Conservation (phyloP, 1,140 invertebrate species). For the Euschistus heros region DNA sequence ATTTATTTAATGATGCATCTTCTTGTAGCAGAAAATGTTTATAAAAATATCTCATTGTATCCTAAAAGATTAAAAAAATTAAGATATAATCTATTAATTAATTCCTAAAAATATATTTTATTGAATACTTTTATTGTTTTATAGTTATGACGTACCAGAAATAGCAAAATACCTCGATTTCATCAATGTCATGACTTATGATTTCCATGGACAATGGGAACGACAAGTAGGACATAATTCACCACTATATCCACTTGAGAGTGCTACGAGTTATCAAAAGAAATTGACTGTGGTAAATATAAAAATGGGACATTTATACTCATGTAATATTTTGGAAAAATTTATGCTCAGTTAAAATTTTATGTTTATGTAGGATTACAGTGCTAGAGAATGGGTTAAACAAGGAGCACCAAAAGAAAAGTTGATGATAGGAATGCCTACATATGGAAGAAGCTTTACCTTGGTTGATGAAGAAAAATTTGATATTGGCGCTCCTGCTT, state of each 20-base stretch:
- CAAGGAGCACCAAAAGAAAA: conserved; percentile 92
- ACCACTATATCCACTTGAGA: conserved; percentile 77
- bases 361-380: conserved; percentile 57
- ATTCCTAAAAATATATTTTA: no score
- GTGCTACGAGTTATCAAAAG: conserved; percentile 79
- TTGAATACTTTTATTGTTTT: background rate
- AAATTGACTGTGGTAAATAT: conserved; percentile 76
- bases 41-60: no score
- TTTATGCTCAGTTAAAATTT: no score
- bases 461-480: conserved; percentile 79
- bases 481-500: conserved; percentile 84
- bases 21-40: no score
- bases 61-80: no score
- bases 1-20: no score
- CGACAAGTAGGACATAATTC: conserved; percentile 85
- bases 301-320: background rate
- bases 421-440: conserved; percentile 88
- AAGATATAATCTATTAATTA: no score
- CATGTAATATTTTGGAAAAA: no score
- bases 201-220: conserved; percentile 91
- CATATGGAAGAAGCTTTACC: conserved; percentile 89
- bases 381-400: conserved; percentile 83
- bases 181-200: conserved; percentile 91
- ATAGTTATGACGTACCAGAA: conserved; percentile 80
- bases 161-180: conserved; percentile 89